A percentile compares a stretch with the other conserved stretches of the same genome.
Conservation (phyloP, 2,888 invertebrate genomes). For the Stegophylla sp. region DNA sequence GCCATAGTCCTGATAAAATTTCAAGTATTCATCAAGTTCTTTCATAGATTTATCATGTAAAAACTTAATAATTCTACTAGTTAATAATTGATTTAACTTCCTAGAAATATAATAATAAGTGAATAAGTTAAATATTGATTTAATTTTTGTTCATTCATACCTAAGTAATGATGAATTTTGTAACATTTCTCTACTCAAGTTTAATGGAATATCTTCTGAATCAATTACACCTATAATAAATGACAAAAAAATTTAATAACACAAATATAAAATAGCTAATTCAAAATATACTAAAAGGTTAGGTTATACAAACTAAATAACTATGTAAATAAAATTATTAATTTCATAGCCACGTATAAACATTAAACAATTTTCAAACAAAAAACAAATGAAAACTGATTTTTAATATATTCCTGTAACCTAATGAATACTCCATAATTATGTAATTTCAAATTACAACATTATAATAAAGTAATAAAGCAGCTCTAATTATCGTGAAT, state of each 20-base stretch:
- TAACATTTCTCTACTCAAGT: constrained; percentile 91
- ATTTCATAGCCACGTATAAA: too few relatives aligned
- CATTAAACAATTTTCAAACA: too few relatives aligned
- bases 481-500: too few relatives aligned
- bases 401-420: too few relatives aligned
- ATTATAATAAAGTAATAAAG: too few relatives aligned
- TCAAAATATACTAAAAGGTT: not conserved
- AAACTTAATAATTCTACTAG: constrained; percentile 82
- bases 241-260: constrained; percentile 10
- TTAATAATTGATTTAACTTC: constrained; percentile 83
- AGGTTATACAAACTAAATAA: too few relatives aligned
- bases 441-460: too few relatives aligned
- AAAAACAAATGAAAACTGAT: too few relatives aligned
- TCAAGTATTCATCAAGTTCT: constrained; percentile 78
- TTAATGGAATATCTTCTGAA: constrained; percentile 97
- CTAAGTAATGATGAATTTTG: constrained; percentile 91
- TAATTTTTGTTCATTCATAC: constrained; percentile 66
- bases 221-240: constrained; percentile 82
- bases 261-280: constrained; percentile 16
- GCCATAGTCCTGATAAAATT: constrained; percentile 91
- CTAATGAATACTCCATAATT: too few relatives aligned
- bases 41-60: constrained; percentile 85
- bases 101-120: constrained; percentile 65
- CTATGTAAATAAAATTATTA: too few relatives aligned
- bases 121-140: not conserved